Conservation (phyloP, 2,888 invertebrate species). For the Asteroscopus sphinx region DNA sequence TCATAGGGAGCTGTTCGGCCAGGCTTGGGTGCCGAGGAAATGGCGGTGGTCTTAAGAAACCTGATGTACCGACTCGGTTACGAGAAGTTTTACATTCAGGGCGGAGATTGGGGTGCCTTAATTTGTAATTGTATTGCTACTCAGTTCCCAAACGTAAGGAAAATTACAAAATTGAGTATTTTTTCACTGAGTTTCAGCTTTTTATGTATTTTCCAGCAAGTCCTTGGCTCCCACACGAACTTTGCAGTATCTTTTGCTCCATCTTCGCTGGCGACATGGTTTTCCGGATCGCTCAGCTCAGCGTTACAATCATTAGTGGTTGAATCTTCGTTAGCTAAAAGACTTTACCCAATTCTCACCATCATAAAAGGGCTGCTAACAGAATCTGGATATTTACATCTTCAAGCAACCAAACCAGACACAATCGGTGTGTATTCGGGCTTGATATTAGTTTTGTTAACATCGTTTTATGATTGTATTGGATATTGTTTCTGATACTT, state of each 20-base stretch:
- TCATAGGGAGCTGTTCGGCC: slow-evolving; percentile 30
- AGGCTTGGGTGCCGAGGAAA: slow-evolving; percentile 41
- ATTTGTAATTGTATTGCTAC: slow-evolving; percentile 32
- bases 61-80: slow-evolving; percentile 47
- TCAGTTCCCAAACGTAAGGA: slow-evolving; percentile 32
- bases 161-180: too few relatives aligned
- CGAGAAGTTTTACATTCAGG: slow-evolving; percentile 38
- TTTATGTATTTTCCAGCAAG: slow-evolving; percentile 32
- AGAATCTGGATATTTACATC: slow-evolving; percentile 46
- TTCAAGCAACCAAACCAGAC: slow-evolving; percentile 52
- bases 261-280: slow-evolving; percentile 14
- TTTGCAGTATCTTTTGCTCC: slow-evolving; percentile 20
- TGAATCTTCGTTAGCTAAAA: slow-evolving; percentile 8
- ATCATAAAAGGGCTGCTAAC: slow-evolving; percentile 1
- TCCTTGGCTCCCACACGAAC: slow-evolving; percentile 46
- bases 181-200: too few relatives aligned
- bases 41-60: slow-evolving; percentile 37
- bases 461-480: too few relatives aligned
- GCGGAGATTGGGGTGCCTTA: slow-evolving; percentile 48
- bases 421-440: slow-evolving; percentile 34
- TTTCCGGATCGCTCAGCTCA: slow-evolving; percentile 13
- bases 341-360: slow-evolving; percentile 41
- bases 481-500: too few relatives aligned
- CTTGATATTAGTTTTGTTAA: too few relatives aligned
- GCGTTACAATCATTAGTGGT: slow-evolving; percentile 26